Conservation (phyloP, 2,113 vertebrate genomes). For the Amblyopsis rosae region DNA sequence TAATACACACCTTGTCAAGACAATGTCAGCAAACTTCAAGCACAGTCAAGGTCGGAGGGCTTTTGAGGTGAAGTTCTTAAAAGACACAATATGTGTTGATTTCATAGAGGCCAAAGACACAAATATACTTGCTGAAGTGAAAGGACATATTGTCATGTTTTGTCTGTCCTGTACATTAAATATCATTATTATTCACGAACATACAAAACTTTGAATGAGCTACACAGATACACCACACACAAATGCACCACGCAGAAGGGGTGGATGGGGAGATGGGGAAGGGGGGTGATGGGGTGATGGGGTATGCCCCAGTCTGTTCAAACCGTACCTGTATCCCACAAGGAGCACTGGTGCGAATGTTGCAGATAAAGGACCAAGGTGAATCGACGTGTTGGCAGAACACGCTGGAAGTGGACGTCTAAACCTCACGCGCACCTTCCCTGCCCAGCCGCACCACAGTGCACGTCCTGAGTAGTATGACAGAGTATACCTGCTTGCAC, state of each 20-base stretch:
- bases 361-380: slow-evolving; percentile 5
- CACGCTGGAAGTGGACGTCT: not conserved
- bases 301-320: not conserved
- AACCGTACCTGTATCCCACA: slow-evolving; percentile 63
- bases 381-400: slow-evolving; percentile 27
- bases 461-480: slow-evolving; percentile 28
- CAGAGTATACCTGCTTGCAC: slow-evolving; percentile 34
- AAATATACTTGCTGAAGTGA: not conserved
- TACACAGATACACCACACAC: slow-evolving; percentile 9
- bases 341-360: slow-evolving; percentile 20
- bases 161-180: too few relatives aligned
- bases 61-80: not conserved
- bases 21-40: not conserved
- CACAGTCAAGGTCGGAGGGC: not conserved
- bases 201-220: not conserved
- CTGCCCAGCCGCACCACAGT: slow-evolving; percentile 31
- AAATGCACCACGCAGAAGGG: not conserved
- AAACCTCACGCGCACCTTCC: slow-evolving; percentile 18
- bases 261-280: too few relatives aligned
- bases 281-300: not conserved
- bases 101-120: not conserved
- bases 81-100: not conserved
- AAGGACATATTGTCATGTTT: not conserved
- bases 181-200: not conserved
- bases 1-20: not conserved